Conservation (phyloP, 1,140 invertebrate species). For the Adoxophyes honmai region DNA sequence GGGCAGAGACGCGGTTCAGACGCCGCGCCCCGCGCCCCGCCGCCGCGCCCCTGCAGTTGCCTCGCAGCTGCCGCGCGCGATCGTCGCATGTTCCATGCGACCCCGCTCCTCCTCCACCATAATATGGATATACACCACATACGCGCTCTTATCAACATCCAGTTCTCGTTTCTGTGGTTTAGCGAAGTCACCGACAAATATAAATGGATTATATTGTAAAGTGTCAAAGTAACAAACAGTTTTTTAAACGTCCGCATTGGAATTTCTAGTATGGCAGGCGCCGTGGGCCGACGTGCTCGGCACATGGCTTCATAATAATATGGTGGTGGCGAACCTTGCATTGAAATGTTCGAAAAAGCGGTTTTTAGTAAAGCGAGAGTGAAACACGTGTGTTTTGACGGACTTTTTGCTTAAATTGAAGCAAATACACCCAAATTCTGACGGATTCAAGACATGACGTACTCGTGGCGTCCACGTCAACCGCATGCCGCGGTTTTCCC, state of each 20-base stretch:
- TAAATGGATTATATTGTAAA: slow-evolving; percentile 76
- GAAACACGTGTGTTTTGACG: slow-evolving; percentile 21
- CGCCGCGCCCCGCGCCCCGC: slow-evolving; percentile 35
- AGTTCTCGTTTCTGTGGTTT: slow-evolving; percentile 70
- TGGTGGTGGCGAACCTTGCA: slow-evolving; percentile 57
- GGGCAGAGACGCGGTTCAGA: slow-evolving; percentile 50
- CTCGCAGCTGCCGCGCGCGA: slow-evolving; percentile 67
- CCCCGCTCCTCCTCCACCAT: slow-evolving; percentile 49
- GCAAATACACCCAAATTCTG: background rate
- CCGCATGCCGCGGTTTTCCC: slow-evolving; percentile 52
- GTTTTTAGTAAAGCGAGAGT: slow-evolving; percentile 40
- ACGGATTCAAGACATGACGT: slow-evolving; percentile 40
- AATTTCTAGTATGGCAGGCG: slow-evolving; percentile 64
- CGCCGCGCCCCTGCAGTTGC: slow-evolving; percentile 48
- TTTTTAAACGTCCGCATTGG: slow-evolving; percentile 66
- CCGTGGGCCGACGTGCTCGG: slow-evolving; percentile 65
- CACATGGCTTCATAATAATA: slow-evolving; percentile 69
- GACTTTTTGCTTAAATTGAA: slow-evolving; percentile 9
- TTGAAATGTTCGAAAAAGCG: slow-evolving; percentile 36
- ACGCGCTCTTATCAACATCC: slow-evolving; percentile 64
- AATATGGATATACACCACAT: slow-evolving; percentile 74
- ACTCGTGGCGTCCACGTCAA: slow-evolving; percentile 68
- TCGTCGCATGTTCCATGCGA: slow-evolving; percentile 66
- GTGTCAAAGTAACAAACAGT: slow-evolving; percentile 42
- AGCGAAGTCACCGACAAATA: slow-evolving; percentile 69